Evolutionary conservation across 2,797 vertebrate species (phyloP).

Genomic region (Dromococcyx pavoninus): DNA sequence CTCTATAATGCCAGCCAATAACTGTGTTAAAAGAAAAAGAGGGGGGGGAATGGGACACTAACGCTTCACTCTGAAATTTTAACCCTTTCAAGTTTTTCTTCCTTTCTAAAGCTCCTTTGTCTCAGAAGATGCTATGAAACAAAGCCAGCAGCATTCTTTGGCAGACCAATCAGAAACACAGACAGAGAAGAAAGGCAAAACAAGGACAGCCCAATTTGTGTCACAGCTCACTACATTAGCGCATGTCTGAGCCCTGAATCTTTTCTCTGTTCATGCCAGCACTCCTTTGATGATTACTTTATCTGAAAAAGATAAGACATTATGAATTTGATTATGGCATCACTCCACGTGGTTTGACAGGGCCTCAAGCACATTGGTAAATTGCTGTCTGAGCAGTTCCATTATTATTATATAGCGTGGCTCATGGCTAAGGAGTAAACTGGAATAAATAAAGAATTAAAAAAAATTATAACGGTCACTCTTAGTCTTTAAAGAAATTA

Average conservation of each 20-base stretch:
- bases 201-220: conserved; percentile 50
- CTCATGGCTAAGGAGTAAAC: background rate
- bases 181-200: conserved; percentile 37
- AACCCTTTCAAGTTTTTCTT: background rate
- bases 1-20: background rate
- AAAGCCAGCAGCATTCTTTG: background rate
- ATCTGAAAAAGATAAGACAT: conserved; percentile 49
- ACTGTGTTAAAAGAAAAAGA: background rate
- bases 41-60: background rate
- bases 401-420: background rate
- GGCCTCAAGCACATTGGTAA: conserved; percentile 16
- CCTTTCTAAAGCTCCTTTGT: background rate
- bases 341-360: background rate
- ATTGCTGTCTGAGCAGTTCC: conserved; percentile 24
- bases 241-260: conserved; percentile 54
- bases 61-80: background rate
- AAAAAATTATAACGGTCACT: background rate
- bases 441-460: conserved; percentile 19
- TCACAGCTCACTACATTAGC: conserved; percentile 43
- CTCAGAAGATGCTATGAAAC: background rate
- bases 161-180: background rate
- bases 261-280: conserved; percentile 53
- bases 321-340: conserved; percentile 40
- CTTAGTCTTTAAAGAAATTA: conserved; percentile 37
- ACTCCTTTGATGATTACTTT: conserved; percentile 34